Base-by-base conservation (phyloP, 2,888 invertebrate genomes). In the Sarcophaga subvicina region DNA sequence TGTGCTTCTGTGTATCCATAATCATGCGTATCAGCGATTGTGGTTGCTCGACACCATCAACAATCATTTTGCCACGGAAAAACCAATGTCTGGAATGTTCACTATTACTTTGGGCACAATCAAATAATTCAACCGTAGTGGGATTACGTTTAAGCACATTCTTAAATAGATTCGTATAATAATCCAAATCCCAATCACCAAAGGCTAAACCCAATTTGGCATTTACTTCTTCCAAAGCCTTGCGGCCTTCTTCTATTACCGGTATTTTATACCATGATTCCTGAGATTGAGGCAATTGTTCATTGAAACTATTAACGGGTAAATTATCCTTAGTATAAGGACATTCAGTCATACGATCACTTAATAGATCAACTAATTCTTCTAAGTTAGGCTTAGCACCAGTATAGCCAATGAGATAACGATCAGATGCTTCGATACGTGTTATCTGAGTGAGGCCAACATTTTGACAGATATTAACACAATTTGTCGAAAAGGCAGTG, bases 71-170 rank as follows among this genome's bases (percentile, higher is more conserved):
- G 0, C 99, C 99, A 94, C 98, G 98, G 94, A 99, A 99, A 94
- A 99, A 99, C 99, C 99, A 99, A 94, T 99, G 99, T 6, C 99
- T 95, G 86, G 98, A 98, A 93, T 99, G 99, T 93, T 99, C 99
- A 93, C 99, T 98, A 93, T 99, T 99, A 49, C 98, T 98, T 93
- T 99, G 99, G 4, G 99, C 99, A 89, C 99, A 95, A 94, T 99
- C 99, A 94, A 99, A 99, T 90, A 99, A 96, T 93, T 99, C 99
- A 0, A 99, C 99, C 91, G 98, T 98, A 0, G 99, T 99, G 25
- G 99, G 99, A 94, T 99, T 98, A 79, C 99, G 95, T 90, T 97
- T 96, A 27, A 98, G 93, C 89, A 97, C 96, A 87, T 97, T 95
- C 85, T 95, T 95, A 94, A 99, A 99, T 83, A 99, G 94, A 91